These are phyloP conservation scores for Villa cingulata DNA, from an alignment of 2,888 invertebrate genomes.

Conservation along the genomic window DNA sequence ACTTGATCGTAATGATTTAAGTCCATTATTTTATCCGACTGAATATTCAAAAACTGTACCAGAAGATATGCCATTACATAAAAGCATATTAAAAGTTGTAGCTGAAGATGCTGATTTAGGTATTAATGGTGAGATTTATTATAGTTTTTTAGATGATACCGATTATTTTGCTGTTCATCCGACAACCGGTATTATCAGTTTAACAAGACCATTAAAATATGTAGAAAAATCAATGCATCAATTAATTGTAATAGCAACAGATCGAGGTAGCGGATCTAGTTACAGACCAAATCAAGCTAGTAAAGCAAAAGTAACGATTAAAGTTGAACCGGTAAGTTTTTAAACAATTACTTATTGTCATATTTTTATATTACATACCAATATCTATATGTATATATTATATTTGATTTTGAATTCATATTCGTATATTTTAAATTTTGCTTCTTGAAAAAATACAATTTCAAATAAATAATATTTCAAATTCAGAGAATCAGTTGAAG, in stretches of 20 bases:
- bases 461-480: too few species aligned
- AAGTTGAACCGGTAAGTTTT: constrained; percentile 46
- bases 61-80: constrained; percentile 77
- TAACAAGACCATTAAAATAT: constrained; percentile 64
- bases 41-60: constrained; percentile 76
- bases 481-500: too few species aligned
- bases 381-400: too few species aligned
- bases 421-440: too few species aligned
- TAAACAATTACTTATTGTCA: too few species aligned
- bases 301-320: constrained; percentile 61
- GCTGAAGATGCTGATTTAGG: constrained; percentile 96
- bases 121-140: constrained; percentile 93
- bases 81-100: constrained; percentile 60
- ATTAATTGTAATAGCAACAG: constrained; percentile 69
- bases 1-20: constrained; percentile 79
- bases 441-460: too few species aligned
- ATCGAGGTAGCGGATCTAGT: constrained; percentile 52
- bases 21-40: constrained; percentile 82
- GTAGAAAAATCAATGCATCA: constrained; percentile 56
- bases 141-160: constrained; percentile 70
- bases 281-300: constrained; percentile 44
- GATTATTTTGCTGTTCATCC: constrained; percentile 88
- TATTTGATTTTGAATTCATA: too few species aligned
- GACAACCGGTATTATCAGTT: constrained; percentile 72
- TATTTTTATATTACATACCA: too few species aligned